Conservation (phyloP, 2,888 invertebrate genomes). For the Cerastis rubricosa region DNA sequence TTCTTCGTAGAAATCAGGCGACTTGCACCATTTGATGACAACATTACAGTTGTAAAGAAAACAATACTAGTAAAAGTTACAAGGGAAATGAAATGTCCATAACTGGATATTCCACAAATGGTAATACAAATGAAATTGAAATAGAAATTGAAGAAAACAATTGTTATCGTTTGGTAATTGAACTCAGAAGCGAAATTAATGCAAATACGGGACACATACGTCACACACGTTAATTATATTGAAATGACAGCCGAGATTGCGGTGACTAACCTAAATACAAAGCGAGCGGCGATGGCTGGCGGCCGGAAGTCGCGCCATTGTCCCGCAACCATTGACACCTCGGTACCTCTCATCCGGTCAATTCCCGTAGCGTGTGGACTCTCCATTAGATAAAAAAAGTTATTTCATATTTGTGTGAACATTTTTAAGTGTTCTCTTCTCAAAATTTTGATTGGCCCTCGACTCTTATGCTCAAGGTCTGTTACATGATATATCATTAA, state of each 20-base stretch:
- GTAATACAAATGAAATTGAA: neutral
- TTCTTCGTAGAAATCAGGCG: neutral
- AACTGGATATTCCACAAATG: constrained; percentile 7
- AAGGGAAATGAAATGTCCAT: constrained; percentile 7
- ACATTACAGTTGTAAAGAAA: constrained; percentile 6
- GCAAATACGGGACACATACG: constrained; percentile 80
- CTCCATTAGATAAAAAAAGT: constrained; percentile 52
- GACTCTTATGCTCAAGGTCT: neutral
- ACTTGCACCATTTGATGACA: constrained; percentile 6
- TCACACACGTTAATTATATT: constrained; percentile 86
- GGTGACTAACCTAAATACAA: constrained; percentile 91
- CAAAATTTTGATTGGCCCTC: neutral
- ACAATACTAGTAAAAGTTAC: constrained; percentile 30
- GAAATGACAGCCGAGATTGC: constrained; percentile 87
- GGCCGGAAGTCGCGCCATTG: constrained; percentile 88
- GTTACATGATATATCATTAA: neutral
- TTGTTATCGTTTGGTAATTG: constrained; percentile 52
- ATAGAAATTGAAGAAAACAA: constrained; percentile 19
- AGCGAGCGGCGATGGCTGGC: constrained; percentile 81
- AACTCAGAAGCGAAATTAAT: constrained; percentile 72
- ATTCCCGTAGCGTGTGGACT: constrained; percentile 78
- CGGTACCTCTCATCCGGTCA: constrained; percentile 86
- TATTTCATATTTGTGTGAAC: neutral
- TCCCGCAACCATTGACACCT: constrained; percentile 90
- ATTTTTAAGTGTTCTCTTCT: constrained; percentile 10